Conservation (phyloP, 2,797 vertebrate genomes). For the Florisuga fusca region DNA sequence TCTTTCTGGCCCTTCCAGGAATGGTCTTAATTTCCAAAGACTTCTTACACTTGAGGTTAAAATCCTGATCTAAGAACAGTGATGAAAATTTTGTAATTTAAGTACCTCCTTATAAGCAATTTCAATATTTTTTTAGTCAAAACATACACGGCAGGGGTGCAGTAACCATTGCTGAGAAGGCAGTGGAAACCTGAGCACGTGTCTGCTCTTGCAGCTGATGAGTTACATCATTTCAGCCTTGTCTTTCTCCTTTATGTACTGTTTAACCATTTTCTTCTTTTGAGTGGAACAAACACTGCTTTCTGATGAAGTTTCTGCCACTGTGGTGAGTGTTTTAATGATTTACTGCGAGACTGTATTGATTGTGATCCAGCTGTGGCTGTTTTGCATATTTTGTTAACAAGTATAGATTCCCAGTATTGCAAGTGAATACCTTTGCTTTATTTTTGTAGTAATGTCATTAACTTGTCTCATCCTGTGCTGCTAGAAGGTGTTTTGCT, state of each 20-base stretch:
- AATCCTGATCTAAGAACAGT: not conserved
- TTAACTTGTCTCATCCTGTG: not conserved
- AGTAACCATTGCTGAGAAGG: not conserved
- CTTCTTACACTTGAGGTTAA: not conserved
- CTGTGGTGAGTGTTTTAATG: not conserved
- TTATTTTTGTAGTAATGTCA: not conserved
- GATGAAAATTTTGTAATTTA: not conserved
- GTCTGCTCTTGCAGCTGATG: not conserved
- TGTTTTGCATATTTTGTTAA: not conserved
- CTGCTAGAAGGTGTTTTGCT: not conserved
- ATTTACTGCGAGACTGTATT: not conserved
- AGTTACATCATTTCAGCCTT: not conserved
- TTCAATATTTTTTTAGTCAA: not conserved
- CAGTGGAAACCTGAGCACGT: rapidly evolving
- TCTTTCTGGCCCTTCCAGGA: not conserved
- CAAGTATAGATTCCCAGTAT: not conserved
- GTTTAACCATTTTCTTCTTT: not conserved
- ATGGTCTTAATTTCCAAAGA: not conserved
- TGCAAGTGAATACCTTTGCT: not conserved
- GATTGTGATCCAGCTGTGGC: not conserved
- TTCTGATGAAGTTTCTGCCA: not conserved
- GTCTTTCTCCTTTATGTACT: not conserved
- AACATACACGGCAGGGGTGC: rapidly evolving
- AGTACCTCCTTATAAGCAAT: not conserved
- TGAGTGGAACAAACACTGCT: not conserved